Conservation (phyloP, 2,113 vertebrate genomes). For the Synchiropus splendidus region DNA sequence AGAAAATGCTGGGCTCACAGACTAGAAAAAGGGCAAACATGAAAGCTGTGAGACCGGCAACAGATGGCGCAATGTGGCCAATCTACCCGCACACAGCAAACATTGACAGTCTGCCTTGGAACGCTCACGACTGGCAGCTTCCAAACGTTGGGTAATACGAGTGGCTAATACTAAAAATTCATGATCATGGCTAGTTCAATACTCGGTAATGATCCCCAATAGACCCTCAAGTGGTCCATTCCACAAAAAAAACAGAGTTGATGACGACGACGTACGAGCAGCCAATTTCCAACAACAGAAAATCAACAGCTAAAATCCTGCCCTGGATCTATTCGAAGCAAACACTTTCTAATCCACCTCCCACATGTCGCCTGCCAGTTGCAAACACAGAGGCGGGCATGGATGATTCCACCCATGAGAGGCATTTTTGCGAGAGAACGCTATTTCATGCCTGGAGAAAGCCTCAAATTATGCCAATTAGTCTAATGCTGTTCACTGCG, state of each 20-base stretch:
- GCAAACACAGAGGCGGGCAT: constrained; percentile 11
- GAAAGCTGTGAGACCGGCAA: constrained; percentile 35
- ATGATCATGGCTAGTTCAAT: constrained; percentile 40
- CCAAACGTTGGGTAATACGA: constrained; percentile 35
- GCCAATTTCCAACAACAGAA: constrained; percentile 1
- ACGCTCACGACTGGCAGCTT: constrained; percentile 36
- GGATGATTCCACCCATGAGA: constrained; percentile 23
- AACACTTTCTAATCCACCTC: constrained; percentile 12
- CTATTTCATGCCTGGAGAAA: constrained; percentile 36
- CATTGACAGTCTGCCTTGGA: constrained; percentile 42
- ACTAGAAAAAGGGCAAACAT: constrained; percentile 12
- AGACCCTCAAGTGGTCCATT: constrained; percentile 6
- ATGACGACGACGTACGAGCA: no score
- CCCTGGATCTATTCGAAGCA: constrained; percentile 2
- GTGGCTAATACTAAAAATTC: constrained; percentile 32
- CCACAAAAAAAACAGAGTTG: no score
- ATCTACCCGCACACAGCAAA: constrained; percentile 39
- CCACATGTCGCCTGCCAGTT: not conserved
- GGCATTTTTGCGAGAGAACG: constrained; percentile 18
- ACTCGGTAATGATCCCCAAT: constrained; percentile 15
- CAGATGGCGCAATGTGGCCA: constrained; percentile 44
- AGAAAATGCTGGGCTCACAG: no score
- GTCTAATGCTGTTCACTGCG: constrained; percentile 32
- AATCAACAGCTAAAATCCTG: not conserved
- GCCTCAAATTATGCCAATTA: constrained; percentile 31